A percentile compares a stretch with the other conserved stretches of the same genome.
These are phyloP conservation scores for Neodiprion fabricii DNA, from an alignment of 1,140 invertebrate species.

Conservation along the genomic window DNA sequence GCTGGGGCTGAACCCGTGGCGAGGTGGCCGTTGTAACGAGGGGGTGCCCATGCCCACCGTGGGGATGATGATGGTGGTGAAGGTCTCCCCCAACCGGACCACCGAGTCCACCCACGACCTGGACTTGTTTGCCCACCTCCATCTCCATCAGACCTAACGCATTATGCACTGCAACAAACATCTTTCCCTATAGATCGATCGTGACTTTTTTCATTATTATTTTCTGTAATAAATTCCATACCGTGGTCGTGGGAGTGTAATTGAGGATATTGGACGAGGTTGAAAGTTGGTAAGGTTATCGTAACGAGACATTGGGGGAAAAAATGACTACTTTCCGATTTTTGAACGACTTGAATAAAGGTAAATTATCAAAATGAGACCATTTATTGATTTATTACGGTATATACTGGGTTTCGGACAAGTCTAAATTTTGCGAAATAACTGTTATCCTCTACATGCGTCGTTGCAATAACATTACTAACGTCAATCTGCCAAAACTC, in stretches of 20 bases:
- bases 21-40: constrained; percentile 52
- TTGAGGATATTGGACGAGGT: too few relatives aligned
- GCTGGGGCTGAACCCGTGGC: constrained; percentile 51
- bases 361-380: too few relatives aligned
- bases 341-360: too few relatives aligned
- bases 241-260: not conserved
- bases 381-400: too few relatives aligned
- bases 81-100: constrained; percentile 56
- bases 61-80: constrained; percentile 58
- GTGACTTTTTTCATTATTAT: constrained; percentile 11
- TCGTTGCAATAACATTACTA: too few relatives aligned
- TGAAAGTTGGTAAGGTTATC: too few relatives aligned
- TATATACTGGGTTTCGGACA: too few relatives aligned
- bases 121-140: constrained; percentile 60
- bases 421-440: too few relatives aligned
- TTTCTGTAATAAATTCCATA: constrained; percentile 8
- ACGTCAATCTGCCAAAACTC: too few relatives aligned
- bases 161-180: constrained; percentile 55
- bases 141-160: constrained; percentile 56
- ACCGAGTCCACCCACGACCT: constrained; percentile 58
- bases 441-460: too few relatives aligned
- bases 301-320: too few relatives aligned
- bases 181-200: constrained; percentile 6
- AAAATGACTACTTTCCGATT: too few relatives aligned
- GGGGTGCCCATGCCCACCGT: constrained; percentile 54